Evolutionary conservation across 2,888 invertebrate species (phyloP).

Genomic region (Abrostola tripartita): DNA sequence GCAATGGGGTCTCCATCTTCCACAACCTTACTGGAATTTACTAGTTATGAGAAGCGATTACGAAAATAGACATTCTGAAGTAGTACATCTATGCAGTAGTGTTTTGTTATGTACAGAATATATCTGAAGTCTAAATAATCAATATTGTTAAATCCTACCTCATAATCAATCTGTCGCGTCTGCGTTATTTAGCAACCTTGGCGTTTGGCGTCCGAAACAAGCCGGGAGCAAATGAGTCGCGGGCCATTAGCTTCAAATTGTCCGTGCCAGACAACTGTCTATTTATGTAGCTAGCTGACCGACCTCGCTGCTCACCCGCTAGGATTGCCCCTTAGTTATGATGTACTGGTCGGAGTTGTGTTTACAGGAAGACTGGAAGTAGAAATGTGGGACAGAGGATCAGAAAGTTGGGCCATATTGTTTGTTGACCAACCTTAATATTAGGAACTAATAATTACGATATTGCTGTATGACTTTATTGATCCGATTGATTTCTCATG

Average conservation of each 20-base stretch:
- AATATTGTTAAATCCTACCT: not conserved
- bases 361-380: conserved; percentile 29
- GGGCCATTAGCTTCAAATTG: conserved; percentile 77
- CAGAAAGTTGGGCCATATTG: conserved; percentile 3
- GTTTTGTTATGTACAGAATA: too few species aligned
- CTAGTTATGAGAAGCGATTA: too few species aligned
- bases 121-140: too few species aligned
- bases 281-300: conserved; percentile 62
- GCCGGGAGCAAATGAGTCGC: conserved; percentile 72
- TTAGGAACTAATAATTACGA: not conserved
- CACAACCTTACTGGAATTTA: too few species aligned
- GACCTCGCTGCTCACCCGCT: conserved; percentile 50
- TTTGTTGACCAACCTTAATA: not conserved
- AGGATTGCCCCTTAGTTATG: conserved; percentile 49
- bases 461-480: not conserved
- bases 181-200: conserved; percentile 47
- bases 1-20: too few species aligned
- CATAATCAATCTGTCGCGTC: conserved; percentile 15
- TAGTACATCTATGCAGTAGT: too few species aligned
- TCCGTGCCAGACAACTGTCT: conserved; percentile 70
- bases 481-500: not conserved
- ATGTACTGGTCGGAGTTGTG: conserved; percentile 48
- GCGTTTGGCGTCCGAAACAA: conserved; percentile 58
- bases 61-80: too few species aligned
- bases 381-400: not conserved